Evolutionary conservation across 2,113 vertebrate genomes (phyloP).

Genomic region (Caracal caracal): DNA sequence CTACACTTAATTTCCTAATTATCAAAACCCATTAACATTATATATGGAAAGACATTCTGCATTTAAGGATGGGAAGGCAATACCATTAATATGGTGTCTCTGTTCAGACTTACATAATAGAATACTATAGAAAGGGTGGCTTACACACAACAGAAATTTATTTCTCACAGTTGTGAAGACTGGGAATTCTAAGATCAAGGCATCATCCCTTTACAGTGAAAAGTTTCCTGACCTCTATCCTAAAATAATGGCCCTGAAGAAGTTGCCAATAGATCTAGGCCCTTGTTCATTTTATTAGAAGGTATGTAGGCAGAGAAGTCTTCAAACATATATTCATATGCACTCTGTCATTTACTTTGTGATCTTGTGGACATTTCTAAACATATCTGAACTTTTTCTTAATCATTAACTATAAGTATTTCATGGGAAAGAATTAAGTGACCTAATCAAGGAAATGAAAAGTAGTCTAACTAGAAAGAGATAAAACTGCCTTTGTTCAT

Average conservation of each 20-base stretch:
- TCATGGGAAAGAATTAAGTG: background rate
- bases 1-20: background rate
- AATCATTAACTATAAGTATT: background rate
- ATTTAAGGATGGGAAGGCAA: background rate
- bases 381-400: background rate
- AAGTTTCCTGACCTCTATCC: background rate
- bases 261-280: background rate
- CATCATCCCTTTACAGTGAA: background rate
- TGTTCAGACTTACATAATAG: background rate
- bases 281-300: background rate
- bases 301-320: background rate
- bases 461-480: background rate
- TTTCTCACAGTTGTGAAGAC: background rate
- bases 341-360: background rate
- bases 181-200: background rate
- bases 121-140: background rate
- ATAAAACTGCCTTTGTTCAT: background rate
- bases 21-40: background rate
- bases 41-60: background rate
- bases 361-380: background rate
- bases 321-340: background rate
- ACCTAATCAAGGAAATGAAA: background rate
- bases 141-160: background rate
- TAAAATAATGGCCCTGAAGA: background rate
- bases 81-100: background rate